These are phyloP conservation scores for Dinoponera quadriceps DNA, from an alignment of 1,140 invertebrate species.

Conservation along the genomic window DNA sequence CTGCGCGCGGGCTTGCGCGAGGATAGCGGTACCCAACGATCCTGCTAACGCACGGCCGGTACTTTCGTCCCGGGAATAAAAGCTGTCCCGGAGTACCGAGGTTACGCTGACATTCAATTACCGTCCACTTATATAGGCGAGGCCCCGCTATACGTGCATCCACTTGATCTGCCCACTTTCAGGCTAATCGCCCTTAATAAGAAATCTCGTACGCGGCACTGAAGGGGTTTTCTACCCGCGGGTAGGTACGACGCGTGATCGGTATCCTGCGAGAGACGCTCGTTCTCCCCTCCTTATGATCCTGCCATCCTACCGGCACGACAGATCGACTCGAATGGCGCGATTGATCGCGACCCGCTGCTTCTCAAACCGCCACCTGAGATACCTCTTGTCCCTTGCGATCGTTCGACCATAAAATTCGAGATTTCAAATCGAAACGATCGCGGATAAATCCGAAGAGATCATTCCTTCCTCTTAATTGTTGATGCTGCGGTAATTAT, in stretches of 20 bases:
- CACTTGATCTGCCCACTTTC: conserved; percentile 66
- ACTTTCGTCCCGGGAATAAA: conserved; percentile 53
- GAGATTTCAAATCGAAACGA: no score
- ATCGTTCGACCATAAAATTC: no score
- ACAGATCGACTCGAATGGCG: conserved; percentile 2
- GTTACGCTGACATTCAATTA: conserved; percentile 74
- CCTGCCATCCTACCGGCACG: neutral
- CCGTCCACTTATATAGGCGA: conserved; percentile 68
- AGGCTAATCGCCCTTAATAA: conserved; percentile 71
- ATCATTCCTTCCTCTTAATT: no score
- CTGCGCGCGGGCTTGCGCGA: neutral
- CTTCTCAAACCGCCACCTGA: no score
- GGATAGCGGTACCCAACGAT: conserved; percentile 36
- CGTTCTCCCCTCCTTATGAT: conserved; percentile 8
- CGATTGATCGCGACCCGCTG: no score
- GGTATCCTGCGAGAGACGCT: conserved; percentile 43
- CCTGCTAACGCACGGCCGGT: conserved; percentile 44
- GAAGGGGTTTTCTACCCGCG: conserved; percentile 52
- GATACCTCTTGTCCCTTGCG: no score
- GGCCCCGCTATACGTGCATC: conserved; percentile 60
- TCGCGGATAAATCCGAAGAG: no score
- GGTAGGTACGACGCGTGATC: conserved; percentile 39
- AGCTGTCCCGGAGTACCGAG: conserved; percentile 30
- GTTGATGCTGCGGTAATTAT: no score
- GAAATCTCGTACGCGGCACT: conserved; percentile 59